Percentiles rank a stretch among this genome's conserved stretches.
These are phyloP conservation scores for Anagyrus pseudococci DNA, from an alignment of 2,888 invertebrate species.

Conservation along the genomic window DNA sequence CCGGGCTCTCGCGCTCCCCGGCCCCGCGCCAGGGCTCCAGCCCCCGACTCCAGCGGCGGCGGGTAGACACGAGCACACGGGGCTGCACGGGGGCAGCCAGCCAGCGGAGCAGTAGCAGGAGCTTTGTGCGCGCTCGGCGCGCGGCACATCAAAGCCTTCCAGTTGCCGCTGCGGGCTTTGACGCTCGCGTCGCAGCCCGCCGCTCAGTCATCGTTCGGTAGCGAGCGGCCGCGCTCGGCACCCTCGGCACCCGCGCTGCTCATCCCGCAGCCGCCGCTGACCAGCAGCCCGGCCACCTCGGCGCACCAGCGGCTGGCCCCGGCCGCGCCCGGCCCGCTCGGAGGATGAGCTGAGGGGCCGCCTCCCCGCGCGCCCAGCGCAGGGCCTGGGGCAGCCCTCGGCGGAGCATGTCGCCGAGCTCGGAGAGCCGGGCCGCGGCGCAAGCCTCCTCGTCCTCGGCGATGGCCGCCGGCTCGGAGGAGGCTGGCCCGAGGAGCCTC, in stretches of 20 bases:
- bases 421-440: not conserved
- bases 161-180: conserved; percentile 60
- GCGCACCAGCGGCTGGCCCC: not conserved
- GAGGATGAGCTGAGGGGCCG: conserved; percentile 46
- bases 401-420: conserved; percentile 1
- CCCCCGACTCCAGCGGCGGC: conserved; percentile 47
- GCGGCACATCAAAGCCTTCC: conserved; percentile 61
- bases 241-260: conserved; percentile 10
- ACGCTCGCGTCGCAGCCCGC: conserved; percentile 59
- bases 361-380: conserved; percentile 32
- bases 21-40: conserved; percentile 32
- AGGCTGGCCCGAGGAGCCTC: no score
- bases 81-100: conserved; percentile 12
- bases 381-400: conserved; percentile 49
- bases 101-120: conserved; percentile 49
- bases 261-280: not conserved
- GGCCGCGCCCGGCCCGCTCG: conserved; percentile 40
- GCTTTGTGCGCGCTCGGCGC: conserved; percentile 60
- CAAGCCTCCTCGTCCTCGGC: not conserved
- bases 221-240: conserved; percentile 54
- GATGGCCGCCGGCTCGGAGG: no score
- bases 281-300: not conserved
- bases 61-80: conserved; percentile 18
- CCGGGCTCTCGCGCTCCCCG: conserved; percentile 47
- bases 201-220: conserved; percentile 61